phyloP scores from a whole-genome alignment of 1,140 invertebrate species.

The Drosophila varians region DNA sequence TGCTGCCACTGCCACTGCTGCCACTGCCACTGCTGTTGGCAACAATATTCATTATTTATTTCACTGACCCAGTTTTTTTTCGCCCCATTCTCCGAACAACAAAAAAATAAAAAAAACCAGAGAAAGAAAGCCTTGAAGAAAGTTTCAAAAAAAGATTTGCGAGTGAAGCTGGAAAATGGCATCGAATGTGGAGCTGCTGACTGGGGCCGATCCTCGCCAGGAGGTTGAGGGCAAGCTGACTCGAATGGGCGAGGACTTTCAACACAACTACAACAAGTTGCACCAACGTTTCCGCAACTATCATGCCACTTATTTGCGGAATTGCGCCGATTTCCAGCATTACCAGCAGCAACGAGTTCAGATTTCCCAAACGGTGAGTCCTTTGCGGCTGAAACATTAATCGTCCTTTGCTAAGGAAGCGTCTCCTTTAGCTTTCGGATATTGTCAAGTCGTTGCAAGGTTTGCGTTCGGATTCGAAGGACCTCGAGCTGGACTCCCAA shows the following conservation, averaged over 20 bases:
- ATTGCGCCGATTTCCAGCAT: neutral
- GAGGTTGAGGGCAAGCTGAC: neutral
- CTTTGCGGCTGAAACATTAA: neutral
- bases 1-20: conserved; percentile 24
- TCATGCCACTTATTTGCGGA: neutral
- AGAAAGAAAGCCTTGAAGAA: neutral
- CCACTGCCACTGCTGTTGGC: conserved; percentile 43
- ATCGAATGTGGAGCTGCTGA: neutral
- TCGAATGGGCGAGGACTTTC: neutral
- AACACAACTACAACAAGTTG: neutral
- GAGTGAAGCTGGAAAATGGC: neutral
- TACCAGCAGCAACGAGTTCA: neutral
- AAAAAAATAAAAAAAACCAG: neutral
- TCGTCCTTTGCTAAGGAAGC: neutral
- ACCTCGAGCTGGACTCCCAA: neutral
- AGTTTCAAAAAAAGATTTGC: neutral
- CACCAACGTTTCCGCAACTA: neutral
- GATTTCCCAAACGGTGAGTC: neutral
- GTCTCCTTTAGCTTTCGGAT: neutral
- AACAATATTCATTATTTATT: conserved; percentile 75
- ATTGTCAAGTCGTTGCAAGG: neutral
- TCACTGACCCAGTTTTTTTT: conserved; percentile 62
- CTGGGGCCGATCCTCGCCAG: neutral
- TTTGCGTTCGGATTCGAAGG: neutral
- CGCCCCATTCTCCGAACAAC: conserved; percentile 56